These are phyloP conservation scores for Drosophila pegasa DNA, from an alignment of 2,888 invertebrate species.

Conservation along the genomic window DNA sequence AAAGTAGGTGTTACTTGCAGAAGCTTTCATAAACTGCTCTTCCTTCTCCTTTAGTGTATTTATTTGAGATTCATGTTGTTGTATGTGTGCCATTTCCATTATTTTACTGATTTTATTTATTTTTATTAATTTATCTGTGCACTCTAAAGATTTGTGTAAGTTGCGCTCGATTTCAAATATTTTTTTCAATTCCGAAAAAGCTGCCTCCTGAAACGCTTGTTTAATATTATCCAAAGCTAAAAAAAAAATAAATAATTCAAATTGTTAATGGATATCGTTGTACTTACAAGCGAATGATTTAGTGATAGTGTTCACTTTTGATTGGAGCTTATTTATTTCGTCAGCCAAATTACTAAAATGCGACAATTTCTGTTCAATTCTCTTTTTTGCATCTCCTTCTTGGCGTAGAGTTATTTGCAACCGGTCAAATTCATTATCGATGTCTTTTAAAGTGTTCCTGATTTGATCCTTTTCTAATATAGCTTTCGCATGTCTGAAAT, in stretches of 20 bases:
- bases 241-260: neutral
- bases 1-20: conserved; percentile 18
- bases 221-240: conserved; percentile 44
- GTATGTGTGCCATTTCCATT: conserved; percentile 19
- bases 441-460: conserved; percentile 38
- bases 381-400: conserved; percentile 50
- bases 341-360: conserved; percentile 49
- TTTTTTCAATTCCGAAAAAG: conserved; percentile 22
- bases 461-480: conserved; percentile 72
- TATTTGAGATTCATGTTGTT: conserved; percentile 37
- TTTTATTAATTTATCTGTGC: neutral
- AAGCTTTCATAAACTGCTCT: conserved; percentile 8
- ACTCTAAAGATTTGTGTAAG: conserved; percentile 12
- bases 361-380: conserved; percentile 62
- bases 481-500: conserved; percentile 68
- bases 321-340: conserved; percentile 57
- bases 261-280: neutral
- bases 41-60: conserved; percentile 41
- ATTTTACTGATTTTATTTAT: conserved; percentile 10
- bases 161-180: conserved; percentile 30
- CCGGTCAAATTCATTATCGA: conserved; percentile 59
- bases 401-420: conserved; percentile 42
- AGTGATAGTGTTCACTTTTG: conserved; percentile 52
- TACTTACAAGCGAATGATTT: conserved; percentile 59
- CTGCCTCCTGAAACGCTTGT: conserved; percentile 2